A percentile compares a stretch with the other conserved stretches of the same genome.
Conservation (phyloP, 1,140 invertebrate genomes). For the Eubasilissa regina region DNA sequence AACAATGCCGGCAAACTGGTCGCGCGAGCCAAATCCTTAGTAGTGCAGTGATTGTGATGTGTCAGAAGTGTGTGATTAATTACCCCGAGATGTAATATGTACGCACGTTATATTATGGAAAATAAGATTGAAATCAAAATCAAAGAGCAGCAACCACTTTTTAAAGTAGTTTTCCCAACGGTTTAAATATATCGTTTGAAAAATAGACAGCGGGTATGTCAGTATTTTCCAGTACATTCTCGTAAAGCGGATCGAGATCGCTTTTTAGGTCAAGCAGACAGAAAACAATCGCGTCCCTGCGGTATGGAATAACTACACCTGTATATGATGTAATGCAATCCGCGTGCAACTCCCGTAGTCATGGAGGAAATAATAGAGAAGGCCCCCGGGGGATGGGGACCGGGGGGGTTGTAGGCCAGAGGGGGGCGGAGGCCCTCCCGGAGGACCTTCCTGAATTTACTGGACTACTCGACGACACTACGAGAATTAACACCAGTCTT, state of each 20-base stretch:
- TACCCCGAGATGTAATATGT: neutral
- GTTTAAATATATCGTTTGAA: too few species aligned
- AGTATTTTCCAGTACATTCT: conserved; percentile 7
- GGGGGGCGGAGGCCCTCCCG: conserved; percentile 34
- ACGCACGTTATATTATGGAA: neutral
- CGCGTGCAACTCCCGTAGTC: conserved; percentile 2
- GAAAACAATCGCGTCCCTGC: conserved; percentile 19
- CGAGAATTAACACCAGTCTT: too few species aligned
- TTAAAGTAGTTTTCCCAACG: too few species aligned
- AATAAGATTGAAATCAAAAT: too few species aligned
- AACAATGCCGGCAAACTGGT: conserved; percentile 25
- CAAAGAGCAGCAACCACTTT: too few species aligned
- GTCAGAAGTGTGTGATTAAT: neutral
- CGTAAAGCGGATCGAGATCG: neutral
- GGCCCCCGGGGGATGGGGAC: conserved; percentile 25
- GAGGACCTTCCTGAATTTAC: neutral
- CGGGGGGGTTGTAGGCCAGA: conserved; percentile 14
- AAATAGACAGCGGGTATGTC: neutral
- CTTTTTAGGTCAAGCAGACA: conserved; percentile 26
- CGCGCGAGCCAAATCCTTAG: conserved; percentile 4
- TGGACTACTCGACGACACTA: too few species aligned
- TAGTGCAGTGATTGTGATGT: conserved; percentile 23
- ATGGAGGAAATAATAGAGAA: conserved; percentile 9
- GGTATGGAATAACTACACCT: neutral
- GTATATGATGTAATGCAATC: conserved; percentile 20